Conservation (phyloP, 2,888 invertebrate genomes). For the Nymphalis urticae region DNA sequence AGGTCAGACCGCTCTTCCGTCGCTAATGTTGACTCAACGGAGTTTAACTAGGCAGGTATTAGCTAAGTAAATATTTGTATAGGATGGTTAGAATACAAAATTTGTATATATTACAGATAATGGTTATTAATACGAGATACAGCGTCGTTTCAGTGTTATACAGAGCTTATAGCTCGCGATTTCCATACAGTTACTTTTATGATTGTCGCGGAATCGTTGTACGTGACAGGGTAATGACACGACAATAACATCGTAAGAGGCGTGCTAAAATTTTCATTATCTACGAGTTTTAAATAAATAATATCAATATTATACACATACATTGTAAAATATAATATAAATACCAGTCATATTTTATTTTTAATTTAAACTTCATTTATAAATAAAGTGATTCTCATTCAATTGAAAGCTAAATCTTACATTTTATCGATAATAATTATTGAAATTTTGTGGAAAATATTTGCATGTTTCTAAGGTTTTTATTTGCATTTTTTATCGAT, state of each 20-base stretch:
- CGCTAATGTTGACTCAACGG: slow-evolving; percentile 45
- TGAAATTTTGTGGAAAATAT: too few species aligned
- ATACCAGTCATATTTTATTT: too few species aligned
- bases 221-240: slow-evolving; percentile 1
- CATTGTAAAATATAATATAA: too few species aligned
- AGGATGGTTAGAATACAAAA: slow-evolving; percentile 32
- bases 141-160: slow-evolving; percentile 20
- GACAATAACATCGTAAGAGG: neutral
- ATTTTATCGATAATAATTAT: too few species aligned
- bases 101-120: slow-evolving; percentile 27
- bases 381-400: too few species aligned
- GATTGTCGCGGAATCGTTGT: slow-evolving; percentile 4
- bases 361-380: too few species aligned
- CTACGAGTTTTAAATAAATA: neutral
- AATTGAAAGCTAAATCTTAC: too few species aligned
- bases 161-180: slow-evolving; percentile 25
- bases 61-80: slow-evolving; percentile 46
- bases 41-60: slow-evolving; percentile 44
- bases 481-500: too few species aligned
- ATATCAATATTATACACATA: too few species aligned
- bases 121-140: slow-evolving; percentile 25
- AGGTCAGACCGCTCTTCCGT: slow-evolving; percentile 50
- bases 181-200: slow-evolving; percentile 14
- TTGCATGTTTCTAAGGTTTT: too few species aligned
- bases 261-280: neutral